phyloP scores from a whole-genome alignment of 2,797 vertebrate species.

The Labeo calbasu region DNA sequence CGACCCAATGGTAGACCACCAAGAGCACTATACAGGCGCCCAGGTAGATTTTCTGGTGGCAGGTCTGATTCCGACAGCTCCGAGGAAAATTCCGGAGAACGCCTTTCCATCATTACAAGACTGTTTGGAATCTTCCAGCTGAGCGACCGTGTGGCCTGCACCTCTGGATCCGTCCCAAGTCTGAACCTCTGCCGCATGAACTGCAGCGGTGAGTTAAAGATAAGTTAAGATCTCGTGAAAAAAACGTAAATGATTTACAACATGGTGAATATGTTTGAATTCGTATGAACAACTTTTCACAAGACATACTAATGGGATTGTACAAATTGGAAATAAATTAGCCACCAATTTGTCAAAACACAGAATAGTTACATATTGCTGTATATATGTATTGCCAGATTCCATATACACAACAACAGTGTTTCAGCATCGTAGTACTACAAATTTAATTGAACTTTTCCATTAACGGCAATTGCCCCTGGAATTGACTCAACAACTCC shows the following conservation, averaged over 20 bases:
- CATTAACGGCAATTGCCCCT: no score
- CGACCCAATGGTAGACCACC: not conserved
- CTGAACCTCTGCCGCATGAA: slow-evolving; percentile 44
- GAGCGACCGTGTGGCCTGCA: slow-evolving; percentile 34
- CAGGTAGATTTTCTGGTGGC: no score
- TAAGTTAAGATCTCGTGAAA: not conserved
- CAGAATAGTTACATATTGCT: no score
- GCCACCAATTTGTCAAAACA: no score
- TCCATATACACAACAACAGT: not conserved
- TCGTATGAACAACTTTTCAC: not conserved
- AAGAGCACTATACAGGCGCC: no score
- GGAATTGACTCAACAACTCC: no score
- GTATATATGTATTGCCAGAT: not conserved
- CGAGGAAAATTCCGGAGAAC: not conserved
- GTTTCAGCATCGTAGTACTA: no score
- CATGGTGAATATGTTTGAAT: not conserved
- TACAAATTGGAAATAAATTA: not conserved
- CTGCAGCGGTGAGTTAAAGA: slow-evolving; percentile 50
- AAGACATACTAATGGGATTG: not conserved
- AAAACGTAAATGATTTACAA: not conserved
- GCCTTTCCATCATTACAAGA: not conserved
- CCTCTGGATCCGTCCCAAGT: slow-evolving; percentile 30
- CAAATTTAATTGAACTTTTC: no score
- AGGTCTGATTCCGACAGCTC: not conserved
- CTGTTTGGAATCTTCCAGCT: slow-evolving; percentile 61